Conservation (phyloP, 2,113 vertebrate genomes). For the Corythoichthys haematopterus region DNA sequence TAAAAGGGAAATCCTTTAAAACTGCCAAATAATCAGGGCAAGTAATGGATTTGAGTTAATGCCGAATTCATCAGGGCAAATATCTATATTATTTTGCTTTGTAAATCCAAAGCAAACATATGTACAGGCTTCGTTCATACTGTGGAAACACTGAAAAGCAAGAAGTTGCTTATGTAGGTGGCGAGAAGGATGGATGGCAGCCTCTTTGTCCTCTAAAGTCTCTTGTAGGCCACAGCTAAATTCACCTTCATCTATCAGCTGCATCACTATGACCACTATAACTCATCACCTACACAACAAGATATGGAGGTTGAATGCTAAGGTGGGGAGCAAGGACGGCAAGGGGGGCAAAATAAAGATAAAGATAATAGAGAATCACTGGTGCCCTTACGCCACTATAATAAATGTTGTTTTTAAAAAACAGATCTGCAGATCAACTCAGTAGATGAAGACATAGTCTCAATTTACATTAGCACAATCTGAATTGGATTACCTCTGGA, state of each 20-base stretch:
- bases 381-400: not conserved
- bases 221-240: constrained; percentile 51
- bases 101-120: not conserved
- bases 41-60: constrained; percentile 38
- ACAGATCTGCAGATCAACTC: not conserved
- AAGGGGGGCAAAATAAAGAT: constrained; percentile 13
- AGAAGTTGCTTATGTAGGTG: constrained; percentile 42
- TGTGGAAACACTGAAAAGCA: not conserved
- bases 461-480: constrained; percentile 16
- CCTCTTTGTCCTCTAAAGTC: constrained; percentile 64
- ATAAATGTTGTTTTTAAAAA: not conserved
- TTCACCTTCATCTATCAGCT: constrained; percentile 72
- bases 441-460: not conserved
- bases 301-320: constrained; percentile 39
- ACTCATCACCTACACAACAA: constrained; percentile 64
- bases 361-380: not conserved
- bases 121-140: not conserved
- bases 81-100: not conserved
- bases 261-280: constrained; percentile 62
- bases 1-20: constrained; percentile 40
- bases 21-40: constrained; percentile 29
- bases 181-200: constrained; percentile 60
- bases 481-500: constrained; percentile 65
- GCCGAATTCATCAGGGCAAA: constrained; percentile 39
- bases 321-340: constrained; percentile 20